A percentile compares a stretch with the other conserved stretches of the same genome.
phyloP scores from a whole-genome alignment of 1,140 invertebrate genomes.

The Danaus plexippus region DNA sequence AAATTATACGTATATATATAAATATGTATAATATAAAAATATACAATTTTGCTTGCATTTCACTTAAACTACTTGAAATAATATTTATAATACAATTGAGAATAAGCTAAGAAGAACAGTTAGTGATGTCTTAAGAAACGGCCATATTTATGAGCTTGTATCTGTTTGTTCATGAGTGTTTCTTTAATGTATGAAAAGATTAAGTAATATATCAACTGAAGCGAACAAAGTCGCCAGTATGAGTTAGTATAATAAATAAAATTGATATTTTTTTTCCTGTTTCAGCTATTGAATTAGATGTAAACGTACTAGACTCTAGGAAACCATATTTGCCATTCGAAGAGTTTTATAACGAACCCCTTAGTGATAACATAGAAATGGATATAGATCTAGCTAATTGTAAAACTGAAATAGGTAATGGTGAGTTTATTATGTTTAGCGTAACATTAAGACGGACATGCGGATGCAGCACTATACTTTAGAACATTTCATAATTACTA shows the following conservation, averaged over 20 bases:
- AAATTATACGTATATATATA: not conserved
- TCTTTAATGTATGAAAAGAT: too few species aligned
- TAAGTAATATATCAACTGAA: too few species aligned
- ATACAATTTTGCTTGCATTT: not conserved
- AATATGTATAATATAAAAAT: not conserved
- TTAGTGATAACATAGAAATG: conserved; percentile 94
- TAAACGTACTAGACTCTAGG: conserved; percentile 85
- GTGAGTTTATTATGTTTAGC: conserved; percentile 32
- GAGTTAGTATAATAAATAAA: not conserved
- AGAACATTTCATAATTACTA: too few species aligned
- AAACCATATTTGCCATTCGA: conserved; percentile 86
- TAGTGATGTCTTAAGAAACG: too few species aligned
- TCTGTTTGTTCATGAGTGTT: too few species aligned
- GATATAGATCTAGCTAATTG: conserved; percentile 94
- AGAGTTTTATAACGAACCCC: conserved; percentile 94
- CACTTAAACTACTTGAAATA: not conserved
- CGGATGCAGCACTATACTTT: too few species aligned
- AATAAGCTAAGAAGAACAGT: too few species aligned
- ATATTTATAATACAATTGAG: not conserved
- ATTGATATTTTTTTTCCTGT: conserved; percentile 22
- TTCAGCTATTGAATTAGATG: conserved; percentile 73
- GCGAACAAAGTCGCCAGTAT: not conserved
- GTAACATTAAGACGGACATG: too few species aligned
- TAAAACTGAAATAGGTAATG: conserved; percentile 74
- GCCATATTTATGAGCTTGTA: too few species aligned